Percentiles rank a stretch among this genome's conserved stretches.
phyloP scores from a whole-genome alignment of 2,888 invertebrate genomes.

The Onchidella celtica region DNA sequence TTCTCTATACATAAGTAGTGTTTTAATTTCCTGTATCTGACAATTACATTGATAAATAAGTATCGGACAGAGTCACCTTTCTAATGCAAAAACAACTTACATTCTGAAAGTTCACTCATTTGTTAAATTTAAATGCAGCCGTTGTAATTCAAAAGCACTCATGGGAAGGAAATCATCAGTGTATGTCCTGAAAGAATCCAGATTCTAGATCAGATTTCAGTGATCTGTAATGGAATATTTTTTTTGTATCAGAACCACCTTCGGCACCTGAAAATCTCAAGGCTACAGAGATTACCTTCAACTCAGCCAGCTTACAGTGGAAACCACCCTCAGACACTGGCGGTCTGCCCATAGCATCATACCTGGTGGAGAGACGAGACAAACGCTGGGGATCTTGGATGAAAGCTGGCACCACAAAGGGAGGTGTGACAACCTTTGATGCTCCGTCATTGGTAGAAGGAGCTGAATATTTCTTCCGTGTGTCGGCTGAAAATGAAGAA shows the following conservation, averaged over 20 bases:
- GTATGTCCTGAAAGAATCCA: too few relatives aligned
- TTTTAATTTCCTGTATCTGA: too few relatives aligned
- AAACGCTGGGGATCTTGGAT: conserved; percentile 71
- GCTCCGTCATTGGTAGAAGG: conserved; percentile 71
- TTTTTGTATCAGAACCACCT: conserved; percentile 55
- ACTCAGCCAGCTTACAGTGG: conserved; percentile 74
- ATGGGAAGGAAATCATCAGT: too few relatives aligned
- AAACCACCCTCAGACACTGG: conserved; percentile 78
- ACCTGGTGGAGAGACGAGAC: conserved; percentile 74
- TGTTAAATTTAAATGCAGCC: too few relatives aligned
- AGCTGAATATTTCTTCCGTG: conserved; percentile 77
- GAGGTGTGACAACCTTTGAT: conserved; percentile 62
- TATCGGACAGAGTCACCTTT: too few relatives aligned
- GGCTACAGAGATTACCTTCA: conserved; percentile 68
- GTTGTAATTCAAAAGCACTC: too few relatives aligned
- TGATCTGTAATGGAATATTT: too few relatives aligned
- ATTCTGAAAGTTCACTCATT: too few relatives aligned
- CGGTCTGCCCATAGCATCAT: conserved; percentile 72
- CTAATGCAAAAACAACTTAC: too few relatives aligned
- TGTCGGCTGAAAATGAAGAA: conserved; percentile 76
- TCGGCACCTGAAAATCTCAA: conserved; percentile 65
- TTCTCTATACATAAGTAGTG: too few relatives aligned
- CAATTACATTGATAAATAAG: too few relatives aligned
- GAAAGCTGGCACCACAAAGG: conserved; percentile 67
- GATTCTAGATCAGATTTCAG: too few relatives aligned